Percentiles rank a stretch among this genome's conserved stretches.
These are phyloP conservation scores for Plebejus anna DNA, from an alignment of 2,888 invertebrate genomes.

Conservation along the genomic window DNA sequence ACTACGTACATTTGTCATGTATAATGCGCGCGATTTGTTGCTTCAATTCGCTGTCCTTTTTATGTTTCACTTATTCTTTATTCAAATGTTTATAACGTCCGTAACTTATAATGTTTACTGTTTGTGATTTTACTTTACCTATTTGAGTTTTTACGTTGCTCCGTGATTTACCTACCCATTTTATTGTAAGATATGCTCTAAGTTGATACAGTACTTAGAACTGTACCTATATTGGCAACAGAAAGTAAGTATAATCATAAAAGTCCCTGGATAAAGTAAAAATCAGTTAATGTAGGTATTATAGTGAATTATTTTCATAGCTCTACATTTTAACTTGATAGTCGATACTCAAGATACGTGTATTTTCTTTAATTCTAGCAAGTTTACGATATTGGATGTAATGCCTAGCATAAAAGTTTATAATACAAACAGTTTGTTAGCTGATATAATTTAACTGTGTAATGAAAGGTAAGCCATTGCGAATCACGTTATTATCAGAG, in stretches of 20 bases:
- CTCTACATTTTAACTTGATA: not conserved
- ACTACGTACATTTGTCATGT: slow-evolving; percentile 79
- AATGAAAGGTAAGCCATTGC: slow-evolving; percentile 32
- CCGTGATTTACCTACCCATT: not conserved
- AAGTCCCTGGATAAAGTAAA: no score
- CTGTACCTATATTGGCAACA: no score
- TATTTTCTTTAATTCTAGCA: no score
- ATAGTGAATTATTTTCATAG: not conserved
- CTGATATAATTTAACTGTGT: not conserved
- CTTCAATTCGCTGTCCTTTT: slow-evolving; percentile 64
- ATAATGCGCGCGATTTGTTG: slow-evolving; percentile 80
- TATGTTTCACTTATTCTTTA: slow-evolving; percentile 71
- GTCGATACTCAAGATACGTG: no score
- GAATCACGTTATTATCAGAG: slow-evolving; percentile 28
- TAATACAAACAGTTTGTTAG: not conserved
- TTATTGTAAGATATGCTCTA: not conserved
- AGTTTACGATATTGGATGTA: not conserved
- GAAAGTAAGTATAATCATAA: no score
- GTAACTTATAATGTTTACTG: slow-evolving; percentile 65
- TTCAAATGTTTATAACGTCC: slow-evolving; percentile 64
- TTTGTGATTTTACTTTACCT: slow-evolving; percentile 41
- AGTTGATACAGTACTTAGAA: no score
- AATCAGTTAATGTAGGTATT: no score
- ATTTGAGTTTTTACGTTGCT: slow-evolving; percentile 8
- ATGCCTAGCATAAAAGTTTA: not conserved